A percentile compares a stretch with the other conserved stretches of the same genome.
phyloP scores from a whole-genome alignment of 2,888 invertebrate species.

The Drosophila paranaensis region DNA sequence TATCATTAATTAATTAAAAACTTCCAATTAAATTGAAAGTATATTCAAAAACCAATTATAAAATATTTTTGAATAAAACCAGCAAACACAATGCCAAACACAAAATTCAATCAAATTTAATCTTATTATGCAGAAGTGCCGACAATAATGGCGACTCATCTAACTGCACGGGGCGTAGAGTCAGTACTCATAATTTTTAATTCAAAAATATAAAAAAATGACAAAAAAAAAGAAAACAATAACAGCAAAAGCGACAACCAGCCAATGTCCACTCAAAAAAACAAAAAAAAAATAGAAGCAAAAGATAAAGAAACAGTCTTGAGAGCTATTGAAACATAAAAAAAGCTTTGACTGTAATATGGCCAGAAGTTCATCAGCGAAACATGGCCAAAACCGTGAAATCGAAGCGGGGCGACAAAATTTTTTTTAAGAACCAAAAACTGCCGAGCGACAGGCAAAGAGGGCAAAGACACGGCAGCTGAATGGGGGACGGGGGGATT shows the following conservation, averaged over 20 bases:
- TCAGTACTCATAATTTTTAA: slow-evolving; percentile 46
- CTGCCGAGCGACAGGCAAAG: slow-evolving; percentile 33
- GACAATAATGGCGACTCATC: slow-evolving; percentile 15
- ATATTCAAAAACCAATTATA: slow-evolving; percentile 1
- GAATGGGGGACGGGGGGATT: slow-evolving; percentile 23
- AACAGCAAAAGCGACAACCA: slow-evolving; percentile 40
- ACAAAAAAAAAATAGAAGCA: not conserved
- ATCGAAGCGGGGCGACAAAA: slow-evolving; percentile 47
- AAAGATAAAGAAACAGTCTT: slow-evolving; percentile 8
- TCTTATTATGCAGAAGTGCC: slow-evolving; percentile 59
- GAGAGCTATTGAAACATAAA: slow-evolving; percentile 29
- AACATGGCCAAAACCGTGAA: slow-evolving; percentile 18
- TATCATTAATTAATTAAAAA: not conserved
- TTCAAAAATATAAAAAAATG: slow-evolving; percentile 34
- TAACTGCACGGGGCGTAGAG: slow-evolving; percentile 18
- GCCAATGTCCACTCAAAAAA: slow-evolving; percentile 32
- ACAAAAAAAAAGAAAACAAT: slow-evolving; percentile 34
- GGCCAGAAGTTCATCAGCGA: slow-evolving; percentile 25
- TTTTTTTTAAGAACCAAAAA: slow-evolving; percentile 36
- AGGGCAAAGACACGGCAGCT: not conserved
- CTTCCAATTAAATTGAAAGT: not conserved
- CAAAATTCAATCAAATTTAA: slow-evolving; percentile 76
- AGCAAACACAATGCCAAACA: slow-evolving; percentile 10
- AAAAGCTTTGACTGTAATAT: slow-evolving; percentile 45
- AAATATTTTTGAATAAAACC: not conserved